phyloP scores from a whole-genome alignment of 2,797 vertebrate genomes.

The Pristis pectinata region DNA sequence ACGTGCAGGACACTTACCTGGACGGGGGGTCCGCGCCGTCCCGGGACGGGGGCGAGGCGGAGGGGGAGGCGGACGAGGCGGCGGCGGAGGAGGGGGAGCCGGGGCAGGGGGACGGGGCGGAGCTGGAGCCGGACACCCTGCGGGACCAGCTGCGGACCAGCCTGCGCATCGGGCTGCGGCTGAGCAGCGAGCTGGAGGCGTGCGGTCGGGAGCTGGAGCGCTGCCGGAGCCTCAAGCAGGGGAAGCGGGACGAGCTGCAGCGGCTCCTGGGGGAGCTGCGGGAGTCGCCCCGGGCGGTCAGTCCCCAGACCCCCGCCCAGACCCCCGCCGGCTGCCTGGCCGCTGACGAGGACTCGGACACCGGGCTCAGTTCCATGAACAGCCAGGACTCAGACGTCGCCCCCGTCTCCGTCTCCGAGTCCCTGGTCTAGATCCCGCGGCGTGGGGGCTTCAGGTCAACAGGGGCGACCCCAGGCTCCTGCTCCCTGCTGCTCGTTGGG shows the following conservation, averaged over 20 bases:
- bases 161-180: constrained; percentile 82
- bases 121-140: constrained; percentile 74
- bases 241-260: constrained; percentile 68
- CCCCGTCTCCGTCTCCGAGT: constrained; percentile 72
- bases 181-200: constrained; percentile 81
- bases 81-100: constrained; percentile 43
- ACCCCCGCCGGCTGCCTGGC: constrained; percentile 65
- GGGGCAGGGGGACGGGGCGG: constrained; percentile 44
- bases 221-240: constrained; percentile 71
- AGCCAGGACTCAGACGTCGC: constrained; percentile 91
- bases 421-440: constrained; percentile 66
- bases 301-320: constrained; percentile 35
- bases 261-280: constrained; percentile 55
- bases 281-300: background rate
- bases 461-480: no score
- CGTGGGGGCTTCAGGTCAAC: no score
- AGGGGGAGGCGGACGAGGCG: constrained; percentile 77
- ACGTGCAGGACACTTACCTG: constrained; percentile 94
- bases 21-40: constrained; percentile 51
- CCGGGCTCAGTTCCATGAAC: constrained; percentile 95
- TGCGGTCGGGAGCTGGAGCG: constrained; percentile 70
- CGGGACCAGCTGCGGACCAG: constrained; percentile 86
- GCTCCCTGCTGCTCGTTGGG: no score
- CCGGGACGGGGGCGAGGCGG: constrained; percentile 60
- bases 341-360: constrained; percentile 95